phyloP scores from a whole-genome alignment of 2,113 vertebrate species.

The Mustela lutreola region DNA sequence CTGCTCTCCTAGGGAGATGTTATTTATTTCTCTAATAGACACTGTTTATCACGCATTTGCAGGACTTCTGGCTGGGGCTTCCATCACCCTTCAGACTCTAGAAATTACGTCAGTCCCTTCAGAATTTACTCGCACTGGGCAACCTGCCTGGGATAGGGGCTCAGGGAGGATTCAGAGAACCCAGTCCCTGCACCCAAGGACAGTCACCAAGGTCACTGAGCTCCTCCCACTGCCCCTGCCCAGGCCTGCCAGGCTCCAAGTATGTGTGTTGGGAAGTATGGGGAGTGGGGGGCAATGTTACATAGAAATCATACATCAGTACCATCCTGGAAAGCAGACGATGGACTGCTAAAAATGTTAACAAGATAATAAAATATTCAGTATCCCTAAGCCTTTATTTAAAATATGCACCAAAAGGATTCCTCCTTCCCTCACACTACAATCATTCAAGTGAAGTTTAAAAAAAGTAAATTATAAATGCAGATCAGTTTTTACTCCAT shows the following conservation, averaged over 20 bases:
- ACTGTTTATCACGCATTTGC: conserved; percentile 65
- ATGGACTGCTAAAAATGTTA: background rate
- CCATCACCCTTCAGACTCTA: background rate
- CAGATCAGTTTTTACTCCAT: background rate
- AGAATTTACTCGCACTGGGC: conserved; percentile 53
- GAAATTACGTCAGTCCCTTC: conserved; percentile 67
- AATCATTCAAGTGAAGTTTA: background rate
- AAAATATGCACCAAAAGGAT: conserved; percentile 46
- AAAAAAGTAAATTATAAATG: background rate
- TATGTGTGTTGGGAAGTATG: too few relatives aligned
- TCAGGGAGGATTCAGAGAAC: background rate
- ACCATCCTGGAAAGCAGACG: conserved; percentile 13
- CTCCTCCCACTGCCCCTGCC: fast-evolving
- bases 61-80: conserved; percentile 30
- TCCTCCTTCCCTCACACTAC: background rate
- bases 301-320: background rate
- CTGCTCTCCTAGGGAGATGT: conserved; percentile 57
- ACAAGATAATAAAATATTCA: conserved; percentile 38
- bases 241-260: background rate
- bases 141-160: background rate
- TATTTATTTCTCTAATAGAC: conserved; percentile 71
- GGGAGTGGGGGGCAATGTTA: background rate
- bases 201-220: background rate
- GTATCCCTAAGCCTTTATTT: conserved; percentile 41
- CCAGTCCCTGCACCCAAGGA: fast-evolving